Base-by-base conservation (phyloP, 2,888 invertebrate genomes). In the Asteroscopus sphinx region DNA sequence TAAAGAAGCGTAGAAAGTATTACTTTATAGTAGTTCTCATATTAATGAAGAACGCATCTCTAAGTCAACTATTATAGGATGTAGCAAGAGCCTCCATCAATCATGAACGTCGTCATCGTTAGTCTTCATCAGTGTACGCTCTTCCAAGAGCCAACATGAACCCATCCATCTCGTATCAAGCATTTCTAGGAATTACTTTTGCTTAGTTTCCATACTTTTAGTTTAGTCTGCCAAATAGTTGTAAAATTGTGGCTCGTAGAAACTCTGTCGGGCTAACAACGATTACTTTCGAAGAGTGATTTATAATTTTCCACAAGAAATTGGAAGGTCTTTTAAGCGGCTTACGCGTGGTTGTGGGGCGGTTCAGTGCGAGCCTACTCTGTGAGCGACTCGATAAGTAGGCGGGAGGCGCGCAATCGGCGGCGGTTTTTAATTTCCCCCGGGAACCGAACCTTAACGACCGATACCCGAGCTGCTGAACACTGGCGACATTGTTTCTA, bases 341-440 rank as follows among this genome's bases (percentile, higher is more conserved):
- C 74, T 79, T 79, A 74, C 60, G 47, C 52, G 48, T 28, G 44
- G 28, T 49, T 21, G 51, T 45, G 11, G 25, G 44, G 54, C 16
- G 60, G 60, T 60, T 53, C 48, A 52, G 59, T 21, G 49, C 13
- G 39, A 32, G 57, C 46, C 39, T 56, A 37, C 68, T 69, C 47
- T 40, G 63, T 60, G 73, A 70, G 74, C 59, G 64, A 59, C 51
- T 58, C 75, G 74, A 77, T 81, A 77, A 82, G 76, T 75, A 72
- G 76, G 59, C 52, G 71, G 72, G 55, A 68, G 52, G 57, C 67
- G 32, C 60, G 55, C 68, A 69, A 73, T 76, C 71, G 73, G 65
- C 55, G 72, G 61, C 49, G 70, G 68, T 67, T 73, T 75, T 72
- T 83, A 81, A 83, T 83, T 83, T 83, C 83, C 83, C 83, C 54